These are phyloP conservation scores for Scaptomyza cyrtandrae DNA, from an alignment of 2,888 invertebrate species.

Conservation along the genomic window DNA sequence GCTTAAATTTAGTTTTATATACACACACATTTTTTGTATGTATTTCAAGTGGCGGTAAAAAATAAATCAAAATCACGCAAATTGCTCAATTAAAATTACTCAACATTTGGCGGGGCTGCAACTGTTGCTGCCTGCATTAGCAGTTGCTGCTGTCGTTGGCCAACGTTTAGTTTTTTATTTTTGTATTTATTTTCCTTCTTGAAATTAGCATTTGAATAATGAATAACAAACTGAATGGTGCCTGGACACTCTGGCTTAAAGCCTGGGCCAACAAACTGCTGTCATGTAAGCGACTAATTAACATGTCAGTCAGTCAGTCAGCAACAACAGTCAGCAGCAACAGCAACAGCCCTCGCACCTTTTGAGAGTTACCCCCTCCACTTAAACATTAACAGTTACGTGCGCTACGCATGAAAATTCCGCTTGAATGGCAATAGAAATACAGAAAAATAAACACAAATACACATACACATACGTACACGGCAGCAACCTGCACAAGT, in stretches of 20 bases:
- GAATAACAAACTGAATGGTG: conserved; percentile 56
- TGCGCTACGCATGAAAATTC: conserved; percentile 39
- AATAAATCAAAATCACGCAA: conserved; percentile 76
- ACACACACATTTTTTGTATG: conserved; percentile 25
- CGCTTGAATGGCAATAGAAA: conserved; percentile 36
- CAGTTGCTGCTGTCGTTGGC: conserved; percentile 38
- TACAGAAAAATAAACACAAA: conserved; percentile 9
- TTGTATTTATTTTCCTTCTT: neutral
- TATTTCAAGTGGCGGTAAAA: conserved; percentile 25
- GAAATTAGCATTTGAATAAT: conserved; percentile 77
- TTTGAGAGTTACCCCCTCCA: conserved; percentile 10
- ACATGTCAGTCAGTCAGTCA: conserved; percentile 76
- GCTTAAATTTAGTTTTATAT: conserved; percentile 17
- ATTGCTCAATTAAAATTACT: conserved; percentile 78
- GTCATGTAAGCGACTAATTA: conserved; percentile 82
- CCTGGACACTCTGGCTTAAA: conserved; percentile 38
- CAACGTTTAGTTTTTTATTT: conserved; percentile 27
- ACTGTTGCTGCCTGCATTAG: conserved; percentile 15
- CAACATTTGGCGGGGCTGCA: conserved; percentile 57
- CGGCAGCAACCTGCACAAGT: conserved; percentile 39
- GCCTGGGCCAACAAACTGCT: conserved; percentile 75
- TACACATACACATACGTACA: conserved; percentile 5
- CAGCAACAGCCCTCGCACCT: conserved; percentile 25
- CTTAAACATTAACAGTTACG: conserved; percentile 29
- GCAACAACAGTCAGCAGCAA: conserved; percentile 15